Evolutionary conservation across 2,888 invertebrate genomes (phyloP), one percentile per base, ranked within the genome.

Genomic region (Drosophila barbarae): DNA sequence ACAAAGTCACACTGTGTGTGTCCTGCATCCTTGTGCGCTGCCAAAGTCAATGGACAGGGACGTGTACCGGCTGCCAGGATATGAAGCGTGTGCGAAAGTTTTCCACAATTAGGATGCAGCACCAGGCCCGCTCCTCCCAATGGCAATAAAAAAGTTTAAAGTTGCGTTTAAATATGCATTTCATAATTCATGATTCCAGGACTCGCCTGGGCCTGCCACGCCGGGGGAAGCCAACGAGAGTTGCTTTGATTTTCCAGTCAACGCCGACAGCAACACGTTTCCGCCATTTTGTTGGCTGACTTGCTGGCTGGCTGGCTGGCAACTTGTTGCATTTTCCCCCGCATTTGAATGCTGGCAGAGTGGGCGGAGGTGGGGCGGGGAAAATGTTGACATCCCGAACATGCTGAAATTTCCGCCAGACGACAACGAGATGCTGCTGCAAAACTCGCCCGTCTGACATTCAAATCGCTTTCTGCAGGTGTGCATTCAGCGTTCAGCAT

Each of bases 91-190:
- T 75, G 80, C 77, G 47, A 80, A 84, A 79, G 64, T 82, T 82
- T 77, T 76, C 79, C 80, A 82, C 81, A 82, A 82, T 84, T 81
- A 81, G 81, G 79, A 81, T 57, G 53, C 54, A 39, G 41, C 46
- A 39, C 13, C 38, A 39, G 39, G 36, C 9, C n/a, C 36, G 51
- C 32, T 60, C 53, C 10, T 77, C 81, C 66, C 76, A 49, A 28
- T 57, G 23, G 77, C 84, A 84, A 82, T 84, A 82, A 82, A 82
- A 81, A 82, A 84, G 68, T 82, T 82, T 77, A 74, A 81, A 79
- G 76, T 84, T 81, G 56, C 75, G 72, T 77, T 81, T 81, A 81
- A 84, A 81, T 66, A 81, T 82, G 60, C 77, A 82, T 79, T 82
- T 69, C 77, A 82, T 73, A 81, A 82, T 79, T 84, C 79, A 77